Evolutionary conservation across 2,888 invertebrate genomes (phyloP).

Genomic region (Palloptera scutellata): DNA sequence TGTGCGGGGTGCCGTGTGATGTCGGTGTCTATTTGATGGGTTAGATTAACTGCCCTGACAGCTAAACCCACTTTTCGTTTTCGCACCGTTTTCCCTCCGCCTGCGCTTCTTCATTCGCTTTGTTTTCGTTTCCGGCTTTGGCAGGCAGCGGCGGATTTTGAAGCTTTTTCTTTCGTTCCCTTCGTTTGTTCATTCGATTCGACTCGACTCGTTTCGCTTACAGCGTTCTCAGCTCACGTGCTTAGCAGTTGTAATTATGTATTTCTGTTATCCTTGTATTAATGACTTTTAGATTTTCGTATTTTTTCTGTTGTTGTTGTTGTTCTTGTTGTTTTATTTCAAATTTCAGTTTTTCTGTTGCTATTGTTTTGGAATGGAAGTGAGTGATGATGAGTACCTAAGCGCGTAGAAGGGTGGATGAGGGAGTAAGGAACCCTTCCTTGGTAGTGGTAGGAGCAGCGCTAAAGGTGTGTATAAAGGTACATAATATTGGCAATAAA

Average conservation of each 20-base stretch:
- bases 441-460: no score
- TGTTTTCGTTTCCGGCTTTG: constrained; percentile 23
- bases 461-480: no score
- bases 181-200: neutral
- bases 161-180: neutral
- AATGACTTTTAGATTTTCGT: no score
- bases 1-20: constrained; percentile 37
- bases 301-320: no score
- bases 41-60: constrained; percentile 61
- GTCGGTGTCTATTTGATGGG: constrained; percentile 46
- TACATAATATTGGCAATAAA: no score
- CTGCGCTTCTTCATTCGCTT: constrained; percentile 20
- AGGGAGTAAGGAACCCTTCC: no score
- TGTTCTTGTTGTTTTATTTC: no score
- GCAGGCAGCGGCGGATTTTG: constrained; percentile 10
- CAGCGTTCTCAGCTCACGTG: constrained; percentile 46
- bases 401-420: no score
- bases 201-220: constrained; percentile 1
- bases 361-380: no score
- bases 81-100: constrained; percentile 2
- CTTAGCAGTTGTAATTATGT: constrained; percentile 57
- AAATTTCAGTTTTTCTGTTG: no score
- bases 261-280: constrained; percentile 32
- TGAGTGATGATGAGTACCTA: no score
- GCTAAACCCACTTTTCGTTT: constrained; percentile 45